Conservation (phyloP, 1,140 invertebrate species). For the Dreissena polymorpha region DNA sequence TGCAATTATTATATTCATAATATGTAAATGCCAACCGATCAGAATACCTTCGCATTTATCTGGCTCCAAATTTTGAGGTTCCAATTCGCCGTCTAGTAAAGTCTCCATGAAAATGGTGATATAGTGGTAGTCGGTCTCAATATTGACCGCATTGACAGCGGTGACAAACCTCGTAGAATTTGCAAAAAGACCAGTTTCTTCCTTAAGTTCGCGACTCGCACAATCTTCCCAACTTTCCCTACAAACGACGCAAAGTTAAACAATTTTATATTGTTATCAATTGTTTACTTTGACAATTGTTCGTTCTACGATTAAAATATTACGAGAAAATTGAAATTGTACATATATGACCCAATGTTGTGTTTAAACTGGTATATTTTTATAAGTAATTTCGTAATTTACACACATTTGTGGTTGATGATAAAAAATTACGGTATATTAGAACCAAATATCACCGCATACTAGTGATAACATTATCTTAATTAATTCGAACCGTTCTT, state of each 20-base stretch:
- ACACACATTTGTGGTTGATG: no score
- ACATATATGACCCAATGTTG: no score
- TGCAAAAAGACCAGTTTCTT: constrained; percentile 29
- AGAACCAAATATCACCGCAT: no score
- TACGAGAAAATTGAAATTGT: no score
- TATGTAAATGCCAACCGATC: constrained; percentile 26
- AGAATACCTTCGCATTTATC: constrained; percentile 53
- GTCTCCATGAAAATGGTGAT: constrained; percentile 42
- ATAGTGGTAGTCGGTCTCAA: constrained; percentile 42
- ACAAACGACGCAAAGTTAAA: constrained; percentile 5
- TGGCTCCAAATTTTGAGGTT: constrained; percentile 45
- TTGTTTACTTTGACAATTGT: no score
- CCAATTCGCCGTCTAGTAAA: not conserved
- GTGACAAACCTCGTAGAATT: constrained; percentile 11
- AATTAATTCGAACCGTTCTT: no score
- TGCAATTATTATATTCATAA: no score
- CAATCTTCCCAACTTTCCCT: constrained; percentile 52
- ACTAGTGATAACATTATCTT: no score
- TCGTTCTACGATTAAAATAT: no score
- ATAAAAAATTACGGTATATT: no score
- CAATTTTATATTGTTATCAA: not conserved
- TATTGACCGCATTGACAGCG: constrained; percentile 29
- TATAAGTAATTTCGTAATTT: no score
- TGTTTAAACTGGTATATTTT: no score
- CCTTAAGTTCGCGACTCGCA: constrained; percentile 23